Percentiles rank a stretch among this genome's conserved stretches.
These are phyloP conservation scores for Drosophila santomea DNA, from an alignment of 1,140 invertebrate genomes.

Conservation along the genomic window DNA sequence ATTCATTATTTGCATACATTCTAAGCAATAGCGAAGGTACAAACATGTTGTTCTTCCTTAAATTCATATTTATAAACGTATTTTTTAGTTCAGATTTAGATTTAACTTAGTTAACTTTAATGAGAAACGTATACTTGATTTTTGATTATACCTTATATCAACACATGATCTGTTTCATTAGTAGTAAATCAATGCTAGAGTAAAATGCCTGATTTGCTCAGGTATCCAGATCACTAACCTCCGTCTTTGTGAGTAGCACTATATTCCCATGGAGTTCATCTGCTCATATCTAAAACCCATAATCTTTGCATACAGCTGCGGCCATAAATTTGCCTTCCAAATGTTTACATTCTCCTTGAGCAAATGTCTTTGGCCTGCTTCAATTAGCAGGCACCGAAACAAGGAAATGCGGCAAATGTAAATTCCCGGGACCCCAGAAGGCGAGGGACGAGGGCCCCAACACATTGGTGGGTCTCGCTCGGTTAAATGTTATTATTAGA, in stretches of 20 bases:
- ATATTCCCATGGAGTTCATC: background rate
- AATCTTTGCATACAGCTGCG: conserved; percentile 24
- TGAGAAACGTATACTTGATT: background rate
- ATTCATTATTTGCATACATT: background rate
- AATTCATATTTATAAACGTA: too few relatives aligned
- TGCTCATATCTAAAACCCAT: conserved; percentile 2
- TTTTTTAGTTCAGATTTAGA: too few relatives aligned
- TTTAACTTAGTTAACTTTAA: background rate
- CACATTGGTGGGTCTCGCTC: conserved; percentile 30
- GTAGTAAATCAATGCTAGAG: too few relatives aligned
- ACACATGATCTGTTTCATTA: too few relatives aligned
- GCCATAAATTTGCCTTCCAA: conserved; percentile 34
- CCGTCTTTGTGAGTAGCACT: background rate
- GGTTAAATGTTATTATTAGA: conserved; percentile 60
- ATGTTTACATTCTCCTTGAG: conserved; percentile 35
- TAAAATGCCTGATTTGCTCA: background rate
- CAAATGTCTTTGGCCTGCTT: conserved; percentile 34
- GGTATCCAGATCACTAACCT: background rate
- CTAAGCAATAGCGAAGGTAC: too few relatives aligned
- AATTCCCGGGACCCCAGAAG: conserved; percentile 11
- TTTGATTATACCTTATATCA: too few relatives aligned
- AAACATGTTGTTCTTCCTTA: too few relatives aligned
- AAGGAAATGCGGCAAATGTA: conserved; percentile 17
- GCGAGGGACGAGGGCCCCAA: background rate
- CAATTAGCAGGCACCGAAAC: conserved; percentile 33